Evolutionary conservation across 2,888 invertebrate genomes (phyloP).

Genomic region (Drosophila austrosaltans): DNA sequence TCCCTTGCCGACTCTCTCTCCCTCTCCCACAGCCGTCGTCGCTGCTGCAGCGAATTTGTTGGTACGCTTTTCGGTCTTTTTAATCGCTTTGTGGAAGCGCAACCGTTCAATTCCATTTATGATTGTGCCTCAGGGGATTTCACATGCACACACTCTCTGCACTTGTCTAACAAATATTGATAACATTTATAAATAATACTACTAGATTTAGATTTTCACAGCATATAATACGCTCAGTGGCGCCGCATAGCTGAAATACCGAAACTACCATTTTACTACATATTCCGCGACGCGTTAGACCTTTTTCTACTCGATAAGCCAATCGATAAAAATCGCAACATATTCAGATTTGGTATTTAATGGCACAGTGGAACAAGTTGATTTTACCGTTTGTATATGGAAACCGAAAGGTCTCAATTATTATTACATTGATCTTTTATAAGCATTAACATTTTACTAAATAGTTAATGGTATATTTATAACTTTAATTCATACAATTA

Average conservation of each 20-base stretch:
- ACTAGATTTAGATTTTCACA: slow-evolving; percentile 11
- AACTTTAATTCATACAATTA: too few relatives aligned
- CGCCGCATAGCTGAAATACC: too few relatives aligned
- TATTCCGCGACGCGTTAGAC: neutral
- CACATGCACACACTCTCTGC: slow-evolving; percentile 54
- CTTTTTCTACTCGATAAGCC: neutral
- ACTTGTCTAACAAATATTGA: slow-evolving; percentile 61
- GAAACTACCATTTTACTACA: too few relatives aligned
- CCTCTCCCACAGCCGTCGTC: slow-evolving; percentile 48
- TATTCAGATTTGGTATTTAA: too few relatives aligned
- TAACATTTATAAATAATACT: slow-evolving; percentile 7
- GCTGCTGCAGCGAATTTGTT: slow-evolving; percentile 56
- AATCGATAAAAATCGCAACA: too few relatives aligned
- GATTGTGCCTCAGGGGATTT: slow-evolving; percentile 50
- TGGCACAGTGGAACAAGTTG: too few relatives aligned
- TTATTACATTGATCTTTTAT: too few relatives aligned
- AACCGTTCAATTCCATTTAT: slow-evolving; percentile 73
- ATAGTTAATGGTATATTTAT: too few relatives aligned
- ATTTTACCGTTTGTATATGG: too few relatives aligned
- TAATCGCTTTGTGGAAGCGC: slow-evolving; percentile 45
- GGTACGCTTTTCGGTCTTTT: slow-evolving; percentile 64
- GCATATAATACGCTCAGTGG: too few relatives aligned
- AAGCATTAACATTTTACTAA: too few relatives aligned
- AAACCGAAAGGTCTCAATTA: too few relatives aligned
- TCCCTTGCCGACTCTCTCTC: slow-evolving; percentile 39